Evolutionary conservation across 2,113 vertebrate genomes (phyloP), one percentile per base, ranked within the genome.

Genomic region (Nipponia nippon): DNA sequence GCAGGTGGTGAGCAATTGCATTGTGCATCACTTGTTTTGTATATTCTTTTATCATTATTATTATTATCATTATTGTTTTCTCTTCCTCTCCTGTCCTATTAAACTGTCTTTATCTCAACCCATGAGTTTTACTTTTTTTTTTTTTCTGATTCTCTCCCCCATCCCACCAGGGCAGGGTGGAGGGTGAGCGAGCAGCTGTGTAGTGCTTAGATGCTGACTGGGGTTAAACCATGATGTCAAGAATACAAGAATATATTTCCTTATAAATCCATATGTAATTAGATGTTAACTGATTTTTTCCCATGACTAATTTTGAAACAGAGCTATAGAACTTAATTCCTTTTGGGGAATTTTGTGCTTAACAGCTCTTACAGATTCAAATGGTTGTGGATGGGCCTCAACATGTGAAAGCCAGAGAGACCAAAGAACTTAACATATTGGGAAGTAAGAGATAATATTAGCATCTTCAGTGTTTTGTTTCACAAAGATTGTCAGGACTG

Each of bases 301-400:
- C 38, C 16, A 25, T 18, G 4, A 65, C 38, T 63, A 46, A 62
- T 12, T 55, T 82, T 62, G 53, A 76, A 84, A 52, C 2, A 47
- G 40, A 56, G 17, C 12, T 85, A 25, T 6, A 66, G 29, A 81
- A 56, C 42, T 81, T 40, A 77, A 44, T 44, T 78, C 5, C 27
- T 11, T 44, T 42, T 7, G 14, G 10, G 75, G 40, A 78, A 47
- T 90, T 88, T 73, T 73, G 49, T 47, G 47, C 58, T 38, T 42
- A 46, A 9, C 66, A 93, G 88, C 90, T 94, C 88, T 88, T 92
- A 55, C 75, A 96, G 71, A 96, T 95, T 63, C 96, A 96, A 90
- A 70, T 30, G 6, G 15, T 67, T 65, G 30, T 92, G 36, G 95
- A 77, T 76, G 87, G 86, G 34, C 71, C 61, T 47, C 91, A 90